These are phyloP conservation scores for Strigamia transsilvanica DNA, from an alignment of 2,888 invertebrate species.

Conservation along the genomic window DNA sequence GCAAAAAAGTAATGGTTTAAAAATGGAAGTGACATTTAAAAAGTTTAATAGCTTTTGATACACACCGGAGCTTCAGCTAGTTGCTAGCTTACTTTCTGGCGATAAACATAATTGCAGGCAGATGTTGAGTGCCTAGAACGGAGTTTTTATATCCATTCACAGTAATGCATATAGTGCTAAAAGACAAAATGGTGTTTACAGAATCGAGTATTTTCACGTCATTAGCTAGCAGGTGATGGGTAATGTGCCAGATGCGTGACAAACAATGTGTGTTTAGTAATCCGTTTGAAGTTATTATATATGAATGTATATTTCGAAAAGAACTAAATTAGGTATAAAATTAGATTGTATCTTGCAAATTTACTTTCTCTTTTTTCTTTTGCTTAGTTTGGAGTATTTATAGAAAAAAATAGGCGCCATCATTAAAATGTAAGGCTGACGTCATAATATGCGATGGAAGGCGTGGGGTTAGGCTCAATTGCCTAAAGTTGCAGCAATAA, in stretches of 20 bases:
- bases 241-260: slow-evolving; percentile 9
- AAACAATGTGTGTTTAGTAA: not conserved
- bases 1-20: not conserved
- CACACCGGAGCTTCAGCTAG: not conserved
- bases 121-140: not conserved
- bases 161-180: not conserved
- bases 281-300: not conserved
- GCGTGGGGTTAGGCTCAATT: too few species aligned
- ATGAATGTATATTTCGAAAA: not conserved
- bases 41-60: not conserved
- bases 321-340: not conserved
- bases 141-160: not conserved
- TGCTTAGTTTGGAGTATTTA: not conserved
- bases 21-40: not conserved
- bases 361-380: not conserved
- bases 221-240: not conserved
- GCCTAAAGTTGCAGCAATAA: too few species aligned
- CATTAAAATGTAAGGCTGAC: not conserved
- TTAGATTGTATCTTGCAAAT: slow-evolving; percentile 1
- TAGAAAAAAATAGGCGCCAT: not conserved
- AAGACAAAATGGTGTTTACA: slow-evolving; percentile 1
- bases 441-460: not conserved
- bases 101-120: slow-evolving; percentile 1
- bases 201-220: slow-evolving; percentile 10
- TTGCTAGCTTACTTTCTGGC: not conserved